Percentiles rank a stretch among this genome's conserved stretches.
Conservation (phyloP, 2,888 invertebrate species). For the Eledone cirrhosa region DNA sequence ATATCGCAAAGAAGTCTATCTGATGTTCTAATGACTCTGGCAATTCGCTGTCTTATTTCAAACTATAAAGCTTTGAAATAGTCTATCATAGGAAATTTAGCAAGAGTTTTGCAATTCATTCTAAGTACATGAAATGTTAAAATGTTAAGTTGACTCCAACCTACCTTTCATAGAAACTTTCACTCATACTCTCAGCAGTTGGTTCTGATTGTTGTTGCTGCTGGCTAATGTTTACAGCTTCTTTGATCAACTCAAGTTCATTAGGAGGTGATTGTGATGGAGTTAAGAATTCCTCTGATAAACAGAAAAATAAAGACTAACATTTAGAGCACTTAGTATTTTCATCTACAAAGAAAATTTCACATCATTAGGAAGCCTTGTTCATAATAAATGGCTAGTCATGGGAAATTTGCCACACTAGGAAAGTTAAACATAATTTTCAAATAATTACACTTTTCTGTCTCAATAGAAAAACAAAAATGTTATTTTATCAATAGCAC, state of each 20-base stretch:
- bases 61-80: too few relatives aligned
- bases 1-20: too few relatives aligned
- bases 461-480: too few relatives aligned
- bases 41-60: too few relatives aligned
- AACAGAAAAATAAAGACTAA: neutral
- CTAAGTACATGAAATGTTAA: too few relatives aligned
- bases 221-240: constrained; percentile 27
- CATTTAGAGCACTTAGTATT: neutral
- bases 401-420: too few relatives aligned
- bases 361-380: neutral
- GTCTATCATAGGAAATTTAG: too few relatives aligned
- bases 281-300: constrained; percentile 66
- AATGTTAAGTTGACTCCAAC: constrained; percentile 41
- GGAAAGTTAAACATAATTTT: too few relatives aligned
- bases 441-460: too few relatives aligned
- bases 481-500: too few relatives aligned
- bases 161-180: constrained; percentile 81
- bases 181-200: constrained; percentile 53
- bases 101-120: too few relatives aligned
- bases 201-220: constrained; percentile 39
- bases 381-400: neutral
- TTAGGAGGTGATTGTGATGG: constrained; percentile 67
- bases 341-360: neutral
- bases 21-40: too few relatives aligned
- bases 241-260: constrained; percentile 43